Base-by-base conservation (phyloP, 2,113 vertebrate genomes). In the Malurus elegans region DNA sequence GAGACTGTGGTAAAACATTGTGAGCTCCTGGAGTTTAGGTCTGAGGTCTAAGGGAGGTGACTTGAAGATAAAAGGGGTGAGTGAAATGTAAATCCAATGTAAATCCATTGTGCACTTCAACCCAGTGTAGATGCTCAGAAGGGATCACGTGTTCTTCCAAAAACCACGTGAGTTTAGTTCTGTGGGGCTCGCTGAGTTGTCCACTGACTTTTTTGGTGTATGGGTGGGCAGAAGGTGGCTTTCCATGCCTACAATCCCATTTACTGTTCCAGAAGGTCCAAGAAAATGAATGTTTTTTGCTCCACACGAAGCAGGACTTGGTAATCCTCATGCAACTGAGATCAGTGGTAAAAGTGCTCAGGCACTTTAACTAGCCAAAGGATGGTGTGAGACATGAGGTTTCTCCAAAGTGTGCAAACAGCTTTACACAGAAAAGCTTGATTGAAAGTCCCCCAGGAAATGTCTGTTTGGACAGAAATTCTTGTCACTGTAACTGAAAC, bases 71-170 rank as follows among this genome's bases (percentile, higher is more conserved):
- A 21, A 73, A 81, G 7, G 5, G 14, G 9, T 3, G 2, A 69
- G 48, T 64, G 23, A 88, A 84, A 12, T 25, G 7, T 0, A 4
- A 2, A 2, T 32, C 32, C 38, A 84, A 12, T 25, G 6, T 0
- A 4, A 2, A 2, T 32, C 32, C 38, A 38, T 53, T 0, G 0
- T 54, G n/a, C 58, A 87, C 42, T 82, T 92, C 24, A 57, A 0
- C 36, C 4, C 47, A 36, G 24, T 21, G 18, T 48, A 7, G 19
- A 13, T 34, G 38, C 36, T 36, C 53, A 70, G 58, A 75, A 75
- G 38, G 13, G 20, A n/a, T 54, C 28, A 58, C 6, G 18, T 28
- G 4, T 75, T 48, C 12, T 61, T 36, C 34, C 56, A 31, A 18
- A 61, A 38, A 40, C 8, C 12, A 9, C 38, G 6, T 0, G 0